These are phyloP conservation scores for Ameiurus melas DNA, from an alignment of 2,113 vertebrate genomes.

Conservation along the genomic window DNA sequence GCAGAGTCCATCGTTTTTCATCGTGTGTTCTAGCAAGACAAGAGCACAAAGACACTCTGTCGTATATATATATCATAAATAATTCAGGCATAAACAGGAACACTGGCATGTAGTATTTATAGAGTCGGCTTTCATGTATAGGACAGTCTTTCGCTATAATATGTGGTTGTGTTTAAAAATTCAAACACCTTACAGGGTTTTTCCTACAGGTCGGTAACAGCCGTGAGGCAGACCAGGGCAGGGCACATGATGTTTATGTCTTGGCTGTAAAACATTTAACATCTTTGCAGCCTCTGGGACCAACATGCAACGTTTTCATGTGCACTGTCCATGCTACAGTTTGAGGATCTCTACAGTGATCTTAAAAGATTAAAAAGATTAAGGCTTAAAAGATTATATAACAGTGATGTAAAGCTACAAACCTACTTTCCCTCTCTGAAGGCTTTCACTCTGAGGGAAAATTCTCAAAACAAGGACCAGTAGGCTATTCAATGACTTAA, in stretches of 20 bases:
- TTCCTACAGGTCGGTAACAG: background rate
- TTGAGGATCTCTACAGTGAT: background rate
- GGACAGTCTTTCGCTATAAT: background rate
- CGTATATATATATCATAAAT: background rate
- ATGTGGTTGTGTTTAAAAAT: slow-evolving; percentile 15
- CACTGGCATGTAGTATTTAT: background rate
- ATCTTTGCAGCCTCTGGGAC: slow-evolving; percentile 21
- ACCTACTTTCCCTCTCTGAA: background rate
- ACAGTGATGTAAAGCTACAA: background rate
- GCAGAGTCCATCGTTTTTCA: background rate
- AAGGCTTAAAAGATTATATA: background rate
- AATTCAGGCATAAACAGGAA: slow-evolving; percentile 16
- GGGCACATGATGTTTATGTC: background rate
- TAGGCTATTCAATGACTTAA: background rate
- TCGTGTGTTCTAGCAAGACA: background rate
- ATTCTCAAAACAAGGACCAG: background rate
- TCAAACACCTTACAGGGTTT: background rate
- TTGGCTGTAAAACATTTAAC: slow-evolving; percentile 36
- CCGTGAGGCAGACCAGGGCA: background rate
- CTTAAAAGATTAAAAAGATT: background rate
- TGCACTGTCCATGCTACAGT: background rate
- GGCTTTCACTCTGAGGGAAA: background rate
- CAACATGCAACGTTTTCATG: background rate
- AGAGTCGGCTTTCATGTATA: background rate
- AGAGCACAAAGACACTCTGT: slow-evolving; percentile 10